These are phyloP conservation scores for Sebastolobus alascanus DNA, from an alignment of 2,797 vertebrate species.

Conservation along the genomic window DNA sequence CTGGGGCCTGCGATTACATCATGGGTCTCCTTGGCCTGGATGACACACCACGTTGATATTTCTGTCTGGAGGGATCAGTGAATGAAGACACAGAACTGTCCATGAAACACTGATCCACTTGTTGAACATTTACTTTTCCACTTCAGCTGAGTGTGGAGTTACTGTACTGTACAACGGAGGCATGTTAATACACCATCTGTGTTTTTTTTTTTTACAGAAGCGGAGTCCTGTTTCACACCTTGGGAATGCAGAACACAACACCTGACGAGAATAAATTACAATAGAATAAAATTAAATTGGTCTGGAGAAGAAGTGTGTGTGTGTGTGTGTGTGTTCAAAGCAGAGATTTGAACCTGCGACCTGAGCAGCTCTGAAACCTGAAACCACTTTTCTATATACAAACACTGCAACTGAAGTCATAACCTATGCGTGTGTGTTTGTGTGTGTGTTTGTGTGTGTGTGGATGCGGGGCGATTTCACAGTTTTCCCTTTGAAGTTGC, in stretches of 20 bases:
- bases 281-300: not conserved
- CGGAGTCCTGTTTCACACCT: slow-evolving; percentile 36
- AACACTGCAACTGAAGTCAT: slow-evolving; percentile 53
- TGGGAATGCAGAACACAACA: slow-evolving; percentile 26
- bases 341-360: slow-evolving; percentile 53
- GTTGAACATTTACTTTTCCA: slow-evolving; percentile 72
- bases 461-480: slow-evolving; percentile 47
- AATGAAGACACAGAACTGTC: slow-evolving; percentile 76
- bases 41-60: slow-evolving; percentile 83
- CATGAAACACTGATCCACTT: slow-evolving; percentile 70
- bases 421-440: slow-evolving; percentile 31
- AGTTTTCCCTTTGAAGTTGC: slow-evolving; percentile 63
- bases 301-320: not conserved
- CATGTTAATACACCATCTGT: slow-evolving; percentile 41
- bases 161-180: slow-evolving; percentile 57
- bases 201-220: slow-evolving; percentile 34
- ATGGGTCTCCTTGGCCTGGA: slow-evolving; percentile 75
- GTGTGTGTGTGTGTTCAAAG: not conserved
- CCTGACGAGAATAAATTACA: slow-evolving; percentile 9
- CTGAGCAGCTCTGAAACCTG: slow-evolving; percentile 53
- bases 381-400: slow-evolving; percentile 66
- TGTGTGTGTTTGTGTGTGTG: slow-evolving; percentile 23
- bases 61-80: slow-evolving; percentile 75
- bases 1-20: slow-evolving; percentile 78
- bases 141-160: slow-evolving; percentile 50